Evolutionary conservation across 2,797 vertebrate genomes (phyloP), one percentile per base, ranked within the genome.

Genomic region (Enteromius afrohamiltoni): DNA sequence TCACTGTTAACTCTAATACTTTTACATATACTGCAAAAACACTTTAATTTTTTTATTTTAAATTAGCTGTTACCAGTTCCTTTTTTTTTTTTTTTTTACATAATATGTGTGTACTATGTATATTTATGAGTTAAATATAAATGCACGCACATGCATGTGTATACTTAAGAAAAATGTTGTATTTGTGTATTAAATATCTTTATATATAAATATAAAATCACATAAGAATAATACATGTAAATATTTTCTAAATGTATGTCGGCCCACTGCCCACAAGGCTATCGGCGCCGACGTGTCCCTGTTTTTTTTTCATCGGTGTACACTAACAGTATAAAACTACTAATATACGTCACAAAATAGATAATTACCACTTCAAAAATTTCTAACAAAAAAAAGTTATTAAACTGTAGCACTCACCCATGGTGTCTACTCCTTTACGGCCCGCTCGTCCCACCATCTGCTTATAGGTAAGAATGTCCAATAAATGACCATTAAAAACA

Each of bases 401-500:
- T 49, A 21, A 8, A 42, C 9, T 34, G 37, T 75, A 83, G 53
- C 79, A 89, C 93, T 91, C 86, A 97, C 98, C 98, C 90, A 89
- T 90, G 2, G 95, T 98, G 89, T 99, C 98, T 3, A 98, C 95
- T 85, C 98, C 98, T 93, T 99, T 98, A 87, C 98, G 96, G 2
- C 97, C 98, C 45, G 98, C 98, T 89, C 98, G 95, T 49, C 98
- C 98, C 79, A 96, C 93, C 98, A 99, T 99, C 94, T 99, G 98
- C 89, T 97, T 98, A 86, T 99, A 99, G 14, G 97, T 96, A 83
- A 98, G 96, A n/a, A 97, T 92, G 88, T 99, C 97, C 89, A 99
- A 91, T 86, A 95, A 89, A 70, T 79, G 96, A 75, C 97, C 96
- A 3, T 96, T 96, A 79, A 99, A 99, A 37, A 95, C 87, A 4